A percentile compares a stretch with the other conserved stretches of the same genome.
phyloP scores from a whole-genome alignment of 2,113 vertebrate species.

The Origma solitaria region DNA sequence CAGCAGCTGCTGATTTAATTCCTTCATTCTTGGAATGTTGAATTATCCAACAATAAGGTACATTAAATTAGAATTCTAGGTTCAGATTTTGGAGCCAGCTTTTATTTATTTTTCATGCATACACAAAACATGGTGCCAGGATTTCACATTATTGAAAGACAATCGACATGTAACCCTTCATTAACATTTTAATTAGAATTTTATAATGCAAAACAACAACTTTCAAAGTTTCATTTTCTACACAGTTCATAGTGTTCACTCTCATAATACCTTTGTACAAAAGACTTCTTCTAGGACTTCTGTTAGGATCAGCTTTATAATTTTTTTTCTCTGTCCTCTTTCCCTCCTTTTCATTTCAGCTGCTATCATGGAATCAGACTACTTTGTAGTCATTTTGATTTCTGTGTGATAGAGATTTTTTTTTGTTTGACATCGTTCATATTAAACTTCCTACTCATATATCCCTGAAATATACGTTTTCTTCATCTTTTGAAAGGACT shows the following conservation, averaged over 20 bases:
- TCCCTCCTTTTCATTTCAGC: not conserved
- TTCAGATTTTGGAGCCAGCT: not conserved
- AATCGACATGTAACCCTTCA: not conserved
- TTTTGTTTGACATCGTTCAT: not conserved
- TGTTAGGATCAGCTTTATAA: not conserved
- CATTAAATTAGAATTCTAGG: not conserved
- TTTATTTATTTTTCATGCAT: not conserved
- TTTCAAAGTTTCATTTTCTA: not conserved
- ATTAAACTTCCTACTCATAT: not conserved
- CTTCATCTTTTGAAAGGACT: not conserved
- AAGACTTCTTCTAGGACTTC: not conserved
- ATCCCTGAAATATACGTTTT: not conserved
- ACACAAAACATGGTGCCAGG: not conserved
- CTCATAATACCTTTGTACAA: not conserved
- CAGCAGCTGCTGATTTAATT: not conserved
- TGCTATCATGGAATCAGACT: not conserved
- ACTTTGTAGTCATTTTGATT: not conserved
- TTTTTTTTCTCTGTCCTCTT: not conserved
- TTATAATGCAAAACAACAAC: not conserved
- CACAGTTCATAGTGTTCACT: not conserved
- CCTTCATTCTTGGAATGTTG: not conserved
- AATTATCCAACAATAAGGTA: not conserved
- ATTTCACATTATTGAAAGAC: not conserved
- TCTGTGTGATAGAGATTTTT: not conserved
- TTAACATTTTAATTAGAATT: not conserved